Base-by-base conservation (phyloP, 2,797 vertebrate genomes). In the Sebastes iracundus region DNA sequence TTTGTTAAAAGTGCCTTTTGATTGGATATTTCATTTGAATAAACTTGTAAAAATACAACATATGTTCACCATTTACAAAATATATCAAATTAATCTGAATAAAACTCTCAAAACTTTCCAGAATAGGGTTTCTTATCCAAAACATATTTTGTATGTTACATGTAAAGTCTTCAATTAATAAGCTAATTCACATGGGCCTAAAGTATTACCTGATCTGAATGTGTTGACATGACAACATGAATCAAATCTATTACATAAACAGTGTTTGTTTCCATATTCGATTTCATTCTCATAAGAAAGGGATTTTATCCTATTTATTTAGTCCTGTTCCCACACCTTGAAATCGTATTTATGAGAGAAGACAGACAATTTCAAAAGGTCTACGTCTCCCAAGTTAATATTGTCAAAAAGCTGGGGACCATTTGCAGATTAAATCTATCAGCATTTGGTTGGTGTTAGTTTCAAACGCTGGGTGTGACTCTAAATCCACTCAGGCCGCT, bases 381-480 rank as follows among this genome's bases (percentile, higher is more conserved):
- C 81, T 32, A 53, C 59, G 14, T 61, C 72, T 68, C 75, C 69
- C 75, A 86, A 84, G 69, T 23, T 20, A 74, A 75, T 61, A 63
- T 67, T 56, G 38, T 80, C 61, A 74, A 30, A 82, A 81, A 79
- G 75, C 79, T 72, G 77, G 69, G 64, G 78, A 69, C 42, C 49
- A 59, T 86, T 85, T 79, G 49, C 65, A 81, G 89, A 87, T 87
- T 71, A 67, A 71, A 86, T 87, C 74, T 79, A 81, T 83, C 77
- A 77, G 79, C 88, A 85, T 90, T 88, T 88, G 84, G 78, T 88
- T 49, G 78, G 87, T 87, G 85, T 91, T 88, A 42, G 81, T 90
- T 90, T 90, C 82, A 90, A 89, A 85, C 52, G 4, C 66, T 70
- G 83, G 88, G 80, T 77, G 92, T 90, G 88, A 81, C 88, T 52